A percentile compares a stretch with the other conserved stretches of the same genome.
Evolutionary conservation across 2,888 invertebrate species (phyloP).

Genomic region (Caenorhabditis sp.): DNA sequence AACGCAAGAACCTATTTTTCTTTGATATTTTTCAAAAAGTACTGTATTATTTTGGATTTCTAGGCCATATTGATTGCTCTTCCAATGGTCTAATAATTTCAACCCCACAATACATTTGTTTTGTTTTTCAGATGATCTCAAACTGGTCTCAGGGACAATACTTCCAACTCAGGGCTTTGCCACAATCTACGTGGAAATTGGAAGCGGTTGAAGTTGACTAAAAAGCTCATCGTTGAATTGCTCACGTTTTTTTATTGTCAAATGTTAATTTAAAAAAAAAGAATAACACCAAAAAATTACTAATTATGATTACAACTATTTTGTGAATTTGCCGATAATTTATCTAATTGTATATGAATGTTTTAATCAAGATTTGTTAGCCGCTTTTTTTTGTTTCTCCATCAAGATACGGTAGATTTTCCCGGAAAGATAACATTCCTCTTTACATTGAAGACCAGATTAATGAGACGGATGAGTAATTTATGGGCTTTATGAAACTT

Average conservation of each 20-base stretch:
- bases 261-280: neutral
- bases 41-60: too few species aligned
- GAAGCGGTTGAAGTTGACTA: neutral
- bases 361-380: neutral
- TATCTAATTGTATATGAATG: neutral
- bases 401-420: neutral
- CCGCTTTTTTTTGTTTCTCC: neutral
- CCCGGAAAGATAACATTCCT: neutral
- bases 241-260: too few species aligned
- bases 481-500: too few species aligned
- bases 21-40: too few species aligned
- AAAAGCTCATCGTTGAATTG: neutral
- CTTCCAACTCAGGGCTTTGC: neutral
- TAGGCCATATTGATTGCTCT: too few species aligned
- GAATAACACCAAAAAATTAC: neutral
- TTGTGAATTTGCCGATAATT: neutral
- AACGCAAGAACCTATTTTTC: too few species aligned
- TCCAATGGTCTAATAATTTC: too few species aligned
- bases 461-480: neutral
- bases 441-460: too few species aligned
- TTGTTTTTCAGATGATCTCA: neutral
- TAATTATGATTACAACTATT: neutral
- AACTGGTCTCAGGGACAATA: neutral
- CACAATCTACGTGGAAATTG: neutral
- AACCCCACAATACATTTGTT: too few species aligned